Conservation (phyloP, 2,888 invertebrate genomes). For the Drosophila recens region DNA sequence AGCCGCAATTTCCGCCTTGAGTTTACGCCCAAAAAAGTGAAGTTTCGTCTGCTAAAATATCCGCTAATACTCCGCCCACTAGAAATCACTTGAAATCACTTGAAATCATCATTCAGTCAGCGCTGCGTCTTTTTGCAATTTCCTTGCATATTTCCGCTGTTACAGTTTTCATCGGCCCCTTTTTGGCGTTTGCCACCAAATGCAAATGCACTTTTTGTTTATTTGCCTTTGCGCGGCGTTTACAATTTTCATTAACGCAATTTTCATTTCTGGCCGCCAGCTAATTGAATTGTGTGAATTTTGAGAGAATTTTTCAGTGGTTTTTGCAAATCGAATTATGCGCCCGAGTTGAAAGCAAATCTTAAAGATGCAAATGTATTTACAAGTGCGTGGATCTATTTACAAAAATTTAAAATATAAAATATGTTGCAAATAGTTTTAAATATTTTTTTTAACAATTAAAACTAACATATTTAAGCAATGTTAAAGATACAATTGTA, state of each 20-base stretch:
- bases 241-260: conserved; percentile 69
- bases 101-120: conserved; percentile 54
- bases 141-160: conserved; percentile 84
- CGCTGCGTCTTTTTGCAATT: conserved; percentile 80
- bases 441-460: too few species aligned
- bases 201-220: conserved; percentile 54
- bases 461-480: too few species aligned
- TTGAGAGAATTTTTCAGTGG: conserved; percentile 17
- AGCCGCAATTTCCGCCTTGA: conserved; percentile 67
- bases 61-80: conserved; percentile 20
- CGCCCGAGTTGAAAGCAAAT: conserved; percentile 3
- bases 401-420: too few species aligned
- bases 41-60: conserved; percentile 45
- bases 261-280: conserved; percentile 60
- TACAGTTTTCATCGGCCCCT: conserved; percentile 67
- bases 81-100: conserved; percentile 2
- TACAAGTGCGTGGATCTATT: not conserved
- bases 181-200: conserved; percentile 48
- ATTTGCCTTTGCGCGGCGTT: conserved; percentile 54
- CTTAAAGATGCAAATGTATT: conserved; percentile 3
- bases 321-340: conserved; percentile 39
- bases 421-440: too few species aligned
- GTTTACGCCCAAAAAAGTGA: not conserved
- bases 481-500: too few species aligned
- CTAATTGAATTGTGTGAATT: conserved; percentile 81